Conservation (phyloP, 2,888 invertebrate species). For the Nycteola revayana region DNA sequence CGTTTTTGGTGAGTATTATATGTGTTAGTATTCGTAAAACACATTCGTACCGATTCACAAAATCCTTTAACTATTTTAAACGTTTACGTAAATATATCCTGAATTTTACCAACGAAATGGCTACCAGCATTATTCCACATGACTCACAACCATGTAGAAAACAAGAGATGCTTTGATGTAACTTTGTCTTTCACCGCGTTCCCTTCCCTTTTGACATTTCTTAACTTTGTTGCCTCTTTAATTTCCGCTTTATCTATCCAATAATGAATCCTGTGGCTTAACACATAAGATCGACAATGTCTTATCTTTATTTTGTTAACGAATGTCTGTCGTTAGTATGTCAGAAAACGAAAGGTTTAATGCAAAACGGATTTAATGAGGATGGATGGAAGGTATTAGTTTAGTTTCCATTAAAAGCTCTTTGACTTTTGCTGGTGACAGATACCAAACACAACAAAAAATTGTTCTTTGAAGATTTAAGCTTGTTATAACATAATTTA, state of each 20-base stretch:
- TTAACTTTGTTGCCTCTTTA: conserved; percentile 38
- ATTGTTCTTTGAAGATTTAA: conserved; percentile 10
- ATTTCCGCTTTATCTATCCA: conserved; percentile 1
- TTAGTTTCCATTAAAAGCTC: conserved; percentile 15
- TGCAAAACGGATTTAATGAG: conserved; percentile 43
- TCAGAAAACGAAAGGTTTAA: conserved; percentile 29
- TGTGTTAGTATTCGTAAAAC: no score
- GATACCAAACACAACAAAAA: conserved; percentile 6
- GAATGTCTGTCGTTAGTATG: conserved; percentile 33
- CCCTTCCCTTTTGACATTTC: conserved; percentile 46
- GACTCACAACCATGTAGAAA: conserved; percentile 41
- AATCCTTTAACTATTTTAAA: no score
- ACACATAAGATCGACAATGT: conserved; percentile 2
- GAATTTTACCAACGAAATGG: conserved; percentile 17
- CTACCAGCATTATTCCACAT: conserved; percentile 27
- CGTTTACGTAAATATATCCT: no score
- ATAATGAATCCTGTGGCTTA: conserved; percentile 12
- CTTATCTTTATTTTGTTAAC: conserved; percentile 15
- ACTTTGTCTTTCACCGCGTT: conserved; percentile 39
- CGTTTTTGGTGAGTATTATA: no score
- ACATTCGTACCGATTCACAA: no score
- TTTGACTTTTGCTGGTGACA: conserved; percentile 13
- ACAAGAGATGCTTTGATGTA: conserved; percentile 47
- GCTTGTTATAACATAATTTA: no score
- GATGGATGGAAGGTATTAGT: conserved; percentile 28